A percentile compares a stretch with the other conserved stretches of the same genome.
Evolutionary conservation across 2,113 vertebrate genomes (phyloP).

Genomic region (Syngnathus floridae): DNA sequence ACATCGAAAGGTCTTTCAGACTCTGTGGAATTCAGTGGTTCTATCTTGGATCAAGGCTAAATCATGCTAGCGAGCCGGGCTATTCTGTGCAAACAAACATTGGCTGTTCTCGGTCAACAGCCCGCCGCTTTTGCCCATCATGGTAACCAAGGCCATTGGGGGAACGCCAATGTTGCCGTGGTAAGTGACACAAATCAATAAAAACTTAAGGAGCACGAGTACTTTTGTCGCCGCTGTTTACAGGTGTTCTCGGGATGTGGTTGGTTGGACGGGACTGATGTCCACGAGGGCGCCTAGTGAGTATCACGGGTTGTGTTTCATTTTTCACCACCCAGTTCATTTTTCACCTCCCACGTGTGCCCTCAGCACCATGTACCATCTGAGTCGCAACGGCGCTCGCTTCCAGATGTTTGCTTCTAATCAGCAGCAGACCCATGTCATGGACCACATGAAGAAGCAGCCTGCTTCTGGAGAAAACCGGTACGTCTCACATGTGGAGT

Average conservation of each 20-base stretch:
- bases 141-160: slow-evolving; percentile 59
- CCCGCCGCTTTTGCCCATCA: slow-evolving; percentile 65
- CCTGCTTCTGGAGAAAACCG: slow-evolving; percentile 63
- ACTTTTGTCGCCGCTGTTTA: slow-evolving; percentile 5
- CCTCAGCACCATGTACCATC: slow-evolving; percentile 70
- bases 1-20: slow-evolving; percentile 28
- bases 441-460: slow-evolving; percentile 67
- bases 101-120: slow-evolving; percentile 52
- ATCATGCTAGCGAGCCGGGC: slow-evolving; percentile 60
- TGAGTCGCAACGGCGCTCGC: slow-evolving; percentile 70
- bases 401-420: slow-evolving; percentile 73
- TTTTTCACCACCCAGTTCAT: not conserved
- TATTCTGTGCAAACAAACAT: slow-evolving; percentile 56
- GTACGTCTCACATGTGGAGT: slow-evolving; percentile 35
- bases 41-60: slow-evolving; percentile 8
- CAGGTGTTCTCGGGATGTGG: slow-evolving; percentile 71
- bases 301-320: slow-evolving; percentile 30
- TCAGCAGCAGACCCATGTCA: slow-evolving; percentile 71
- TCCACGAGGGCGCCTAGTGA: slow-evolving; percentile 70
- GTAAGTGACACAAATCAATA: slow-evolving; percentile 41
- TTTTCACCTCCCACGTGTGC: slow-evolving; percentile 20
- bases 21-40: too few species aligned
- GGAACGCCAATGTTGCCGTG: slow-evolving; percentile 67
- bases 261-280: slow-evolving; percentile 71
- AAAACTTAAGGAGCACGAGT: not conserved